phyloP scores from a whole-genome alignment of 1,140 invertebrate species.

The Macrobrachium nipponense region DNA sequence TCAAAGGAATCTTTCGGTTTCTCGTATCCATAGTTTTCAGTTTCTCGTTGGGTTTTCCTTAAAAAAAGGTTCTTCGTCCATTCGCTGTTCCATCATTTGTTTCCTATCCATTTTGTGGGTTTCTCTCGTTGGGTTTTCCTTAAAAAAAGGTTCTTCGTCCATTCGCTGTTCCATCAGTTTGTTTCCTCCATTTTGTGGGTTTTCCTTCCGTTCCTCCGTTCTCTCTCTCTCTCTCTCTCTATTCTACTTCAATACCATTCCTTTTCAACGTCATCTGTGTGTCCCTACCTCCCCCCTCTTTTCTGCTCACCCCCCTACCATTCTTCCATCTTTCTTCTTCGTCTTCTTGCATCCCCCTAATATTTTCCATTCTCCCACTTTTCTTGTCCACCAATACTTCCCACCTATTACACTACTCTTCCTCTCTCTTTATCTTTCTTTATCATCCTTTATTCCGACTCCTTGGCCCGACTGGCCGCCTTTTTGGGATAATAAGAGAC shows the following conservation, averaged over 20 bases:
- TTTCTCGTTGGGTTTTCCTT: background rate
- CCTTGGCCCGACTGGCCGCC: background rate
- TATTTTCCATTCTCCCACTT: background rate
- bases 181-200: background rate
- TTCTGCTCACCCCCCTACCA: background rate
- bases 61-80: background rate
- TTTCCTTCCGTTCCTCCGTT: background rate
- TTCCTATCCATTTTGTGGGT: background rate
- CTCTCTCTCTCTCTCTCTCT: background rate
- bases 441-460: background rate
- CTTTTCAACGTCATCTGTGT: too few relatives aligned
- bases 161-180: background rate
- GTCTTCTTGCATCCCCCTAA: slow-evolving; percentile 7
- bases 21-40: background rate
- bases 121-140: background rate
- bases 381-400: background rate
- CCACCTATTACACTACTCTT: background rate
- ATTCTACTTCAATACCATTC: too few relatives aligned
- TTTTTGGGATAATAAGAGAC: background rate
- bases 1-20: too few relatives aligned
- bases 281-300: background rate
- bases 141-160: background rate
- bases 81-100: background rate
- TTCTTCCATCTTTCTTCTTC: background rate
- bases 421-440: slow-evolving; percentile 22